A percentile compares a stretch with the other conserved stretches of the same genome.
phyloP scores from a whole-genome alignment of 1,140 invertebrate genomes.

The Diabrotica virgifera region DNA sequence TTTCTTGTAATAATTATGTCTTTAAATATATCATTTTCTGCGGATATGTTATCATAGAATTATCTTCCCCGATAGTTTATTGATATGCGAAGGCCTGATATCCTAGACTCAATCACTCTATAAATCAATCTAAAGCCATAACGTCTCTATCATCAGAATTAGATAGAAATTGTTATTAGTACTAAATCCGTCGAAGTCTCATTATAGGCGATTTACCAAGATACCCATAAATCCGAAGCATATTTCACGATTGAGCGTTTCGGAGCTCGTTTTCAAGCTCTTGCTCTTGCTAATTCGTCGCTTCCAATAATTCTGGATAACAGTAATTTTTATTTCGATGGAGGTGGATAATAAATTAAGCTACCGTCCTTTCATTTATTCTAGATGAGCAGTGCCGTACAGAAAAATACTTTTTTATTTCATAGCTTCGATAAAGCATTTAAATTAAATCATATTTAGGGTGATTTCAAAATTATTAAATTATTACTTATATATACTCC shows the following conservation, averaged over 20 bases:
- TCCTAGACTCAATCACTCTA: neutral
- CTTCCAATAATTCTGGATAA: slow-evolving; percentile 3
- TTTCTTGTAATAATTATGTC: no score
- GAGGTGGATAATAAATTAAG: neutral
- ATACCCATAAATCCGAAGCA: neutral
- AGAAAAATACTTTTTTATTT: no score
- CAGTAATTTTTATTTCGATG: neutral
- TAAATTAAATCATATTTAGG: no score
- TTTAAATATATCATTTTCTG: no score
- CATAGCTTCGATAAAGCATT: no score
- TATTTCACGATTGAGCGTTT: slow-evolving; percentile 2
- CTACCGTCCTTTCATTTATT: neutral
- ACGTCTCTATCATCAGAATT: neutral
- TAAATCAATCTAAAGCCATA: neutral
- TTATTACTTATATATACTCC: no score
- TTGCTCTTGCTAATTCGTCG: neutral
- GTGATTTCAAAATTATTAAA: no score
- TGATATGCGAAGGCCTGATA: no score
- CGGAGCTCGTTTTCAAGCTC: slow-evolving; percentile 1
- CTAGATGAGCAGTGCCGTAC: no score
- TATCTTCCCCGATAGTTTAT: no score
- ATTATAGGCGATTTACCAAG: slow-evolving; percentile 2
- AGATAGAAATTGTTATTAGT: slow-evolving; percentile 1
- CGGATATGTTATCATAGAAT: no score
- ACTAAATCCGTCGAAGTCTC: neutral